Evolutionary conservation across 2,113 vertebrate species (phyloP).

Genomic region (Oreochromis tanganicae): DNA sequence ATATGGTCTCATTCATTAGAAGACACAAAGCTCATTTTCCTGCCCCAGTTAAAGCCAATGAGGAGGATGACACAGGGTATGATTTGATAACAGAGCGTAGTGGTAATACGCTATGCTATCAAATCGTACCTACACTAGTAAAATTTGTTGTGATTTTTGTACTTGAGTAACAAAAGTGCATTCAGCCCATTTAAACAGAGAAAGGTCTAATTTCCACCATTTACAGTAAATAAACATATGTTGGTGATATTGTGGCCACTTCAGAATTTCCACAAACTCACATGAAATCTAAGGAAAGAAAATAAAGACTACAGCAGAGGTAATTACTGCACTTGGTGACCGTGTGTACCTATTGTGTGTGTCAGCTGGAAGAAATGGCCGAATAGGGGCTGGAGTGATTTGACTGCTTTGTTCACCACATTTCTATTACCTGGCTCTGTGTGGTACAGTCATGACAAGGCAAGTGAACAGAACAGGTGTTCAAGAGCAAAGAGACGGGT

Average conservation of each 20-base stretch:
- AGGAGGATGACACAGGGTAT: not conserved
- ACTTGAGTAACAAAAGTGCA: not conserved
- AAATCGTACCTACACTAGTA: accelerated
- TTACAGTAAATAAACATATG: not conserved
- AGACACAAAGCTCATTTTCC: not conserved
- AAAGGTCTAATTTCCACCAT: not conserved
- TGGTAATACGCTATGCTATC: not conserved
- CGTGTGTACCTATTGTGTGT: accelerated
- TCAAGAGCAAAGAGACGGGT: not conserved
- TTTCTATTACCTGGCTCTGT: not conserved
- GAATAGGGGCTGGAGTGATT: not conserved
- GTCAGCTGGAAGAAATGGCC: not conserved
- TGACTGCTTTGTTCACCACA: not conserved
- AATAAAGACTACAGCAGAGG: not conserved
- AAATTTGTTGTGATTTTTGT: not conserved
- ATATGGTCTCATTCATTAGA: accelerated
- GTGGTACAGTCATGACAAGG: not conserved
- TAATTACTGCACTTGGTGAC: not conserved
- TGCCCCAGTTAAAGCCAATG: not conserved
- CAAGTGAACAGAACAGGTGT: not conserved
- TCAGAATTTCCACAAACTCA: not conserved
- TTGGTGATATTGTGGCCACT: not conserved
- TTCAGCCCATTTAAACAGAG: not conserved
- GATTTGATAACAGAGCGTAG: not conserved
- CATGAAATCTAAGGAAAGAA: not conserved